Evolutionary conservation across 1,140 invertebrate genomes (phyloP).

Genomic region (Glossosoma conforme): DNA sequence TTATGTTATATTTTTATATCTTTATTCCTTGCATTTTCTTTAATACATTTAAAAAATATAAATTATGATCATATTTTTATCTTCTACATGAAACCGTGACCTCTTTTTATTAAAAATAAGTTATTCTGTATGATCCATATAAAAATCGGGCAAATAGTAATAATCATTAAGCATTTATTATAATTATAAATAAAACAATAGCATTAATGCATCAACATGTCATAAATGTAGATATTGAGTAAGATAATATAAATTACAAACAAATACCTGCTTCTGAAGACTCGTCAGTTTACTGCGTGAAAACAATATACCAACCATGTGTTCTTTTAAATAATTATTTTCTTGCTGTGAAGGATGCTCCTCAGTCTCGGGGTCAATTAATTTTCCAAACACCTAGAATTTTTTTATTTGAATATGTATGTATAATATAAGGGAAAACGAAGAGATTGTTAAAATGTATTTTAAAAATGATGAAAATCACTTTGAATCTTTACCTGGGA

Average conservation of each 20-base stretch:
- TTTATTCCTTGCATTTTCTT: slow-evolving; percentile 4
- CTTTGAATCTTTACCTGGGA: slow-evolving; percentile 61
- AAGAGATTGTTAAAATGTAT: neutral
- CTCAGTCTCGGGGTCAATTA: slow-evolving; percentile 55
- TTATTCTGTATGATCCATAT: too few relatives aligned
- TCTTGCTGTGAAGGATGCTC: slow-evolving; percentile 51
- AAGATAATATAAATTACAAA: neutral
- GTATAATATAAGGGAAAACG: neutral
- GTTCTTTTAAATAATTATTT: slow-evolving; percentile 86
- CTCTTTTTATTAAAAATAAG: too few relatives aligned
- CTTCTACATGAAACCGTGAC: too few relatives aligned
- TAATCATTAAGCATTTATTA: too few relatives aligned
- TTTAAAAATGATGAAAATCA: neutral
- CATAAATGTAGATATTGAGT: neutral
- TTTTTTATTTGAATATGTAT: slow-evolving; percentile 10
- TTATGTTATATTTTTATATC: slow-evolving; percentile 4
- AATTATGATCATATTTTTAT: too few relatives aligned
- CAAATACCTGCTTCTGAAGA: slow-evolving; percentile 84
- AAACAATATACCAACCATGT: slow-evolving; percentile 96
- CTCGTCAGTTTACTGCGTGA: slow-evolving; percentile 90
- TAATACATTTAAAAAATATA: slow-evolving; percentile 7
- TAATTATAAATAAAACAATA: too few relatives aligned
- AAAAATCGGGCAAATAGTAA: too few relatives aligned
- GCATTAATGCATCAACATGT: too few relatives aligned
- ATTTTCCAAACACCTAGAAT: slow-evolving; percentile 81